Evolutionary conservation across 23 tunicate species (phyloP).

Genomic region (Phallusia fumigata): DNA sequence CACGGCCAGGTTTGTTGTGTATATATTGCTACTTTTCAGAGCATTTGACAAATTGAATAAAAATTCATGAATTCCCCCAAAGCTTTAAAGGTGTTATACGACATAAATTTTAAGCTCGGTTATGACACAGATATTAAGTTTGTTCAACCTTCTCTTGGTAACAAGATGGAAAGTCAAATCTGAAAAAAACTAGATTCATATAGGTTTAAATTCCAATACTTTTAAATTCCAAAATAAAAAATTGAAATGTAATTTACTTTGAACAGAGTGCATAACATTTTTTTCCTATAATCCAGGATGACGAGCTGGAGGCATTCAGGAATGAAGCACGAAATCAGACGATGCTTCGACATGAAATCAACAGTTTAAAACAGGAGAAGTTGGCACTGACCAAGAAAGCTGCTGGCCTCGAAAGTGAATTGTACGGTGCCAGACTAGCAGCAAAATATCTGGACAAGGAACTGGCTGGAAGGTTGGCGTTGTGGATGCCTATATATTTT

Average conservation of each 20-base stretch:
- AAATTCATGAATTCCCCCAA: too few relatives aligned
- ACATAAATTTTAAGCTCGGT: too few relatives aligned
- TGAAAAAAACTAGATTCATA: too few relatives aligned
- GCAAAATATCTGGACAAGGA: constrained; percentile 97
- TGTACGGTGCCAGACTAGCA: constrained; percentile 94
- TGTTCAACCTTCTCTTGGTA: too few relatives aligned
- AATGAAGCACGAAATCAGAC: constrained; percentile 50
- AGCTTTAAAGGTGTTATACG: too few relatives aligned
- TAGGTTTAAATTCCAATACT: too few relatives aligned
- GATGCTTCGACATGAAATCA: constrained; percentile 40
- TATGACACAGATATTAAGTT: too few relatives aligned
- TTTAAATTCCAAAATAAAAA: too few relatives aligned
- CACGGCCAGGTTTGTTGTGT: too few relatives aligned
- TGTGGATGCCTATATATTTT: background rate
- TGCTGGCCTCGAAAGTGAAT: constrained; percentile 66
- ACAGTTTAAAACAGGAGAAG: constrained; percentile 46
- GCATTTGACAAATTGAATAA: too few relatives aligned
- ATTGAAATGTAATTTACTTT: background rate
- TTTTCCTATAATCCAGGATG: constrained; percentile 60
- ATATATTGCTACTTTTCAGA: too few relatives aligned
- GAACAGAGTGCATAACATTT: background rate
- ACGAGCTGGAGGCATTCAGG: constrained; percentile 54
- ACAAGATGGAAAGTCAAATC: too few relatives aligned
- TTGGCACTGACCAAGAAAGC: constrained; percentile 35
- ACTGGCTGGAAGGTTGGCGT: constrained; percentile 95